phyloP scores from a whole-genome alignment of 2,797 vertebrate species.

The Acrocephalus scirpaceus region DNA sequence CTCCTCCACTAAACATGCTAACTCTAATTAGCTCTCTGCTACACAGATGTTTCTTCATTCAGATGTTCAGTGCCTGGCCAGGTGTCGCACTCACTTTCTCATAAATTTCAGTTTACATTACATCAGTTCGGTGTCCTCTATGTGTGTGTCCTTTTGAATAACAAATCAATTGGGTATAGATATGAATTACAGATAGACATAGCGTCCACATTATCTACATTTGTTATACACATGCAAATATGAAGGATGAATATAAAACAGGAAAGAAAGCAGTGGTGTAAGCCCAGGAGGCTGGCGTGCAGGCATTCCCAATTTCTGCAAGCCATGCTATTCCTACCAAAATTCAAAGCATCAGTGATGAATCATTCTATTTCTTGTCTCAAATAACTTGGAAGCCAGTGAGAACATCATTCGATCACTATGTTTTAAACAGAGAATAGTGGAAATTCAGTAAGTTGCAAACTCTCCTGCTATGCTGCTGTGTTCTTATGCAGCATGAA shows the following conservation, averaged over 20 bases:
- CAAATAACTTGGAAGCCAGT: not conserved
- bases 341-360: not conserved
- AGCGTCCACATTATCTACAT: not conserved
- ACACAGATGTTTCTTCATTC: constrained; percentile 50
- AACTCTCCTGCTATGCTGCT: not conserved
- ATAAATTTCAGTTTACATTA: constrained; percentile 35
- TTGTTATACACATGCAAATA: not conserved
- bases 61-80: constrained; percentile 20
- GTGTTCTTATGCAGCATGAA: not conserved
- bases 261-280: not conserved
- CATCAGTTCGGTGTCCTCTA: not conserved
- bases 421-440: not conserved
- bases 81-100: constrained; percentile 28
- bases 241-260: not conserved
- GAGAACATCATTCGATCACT: not conserved
- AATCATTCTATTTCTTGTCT: not conserved
- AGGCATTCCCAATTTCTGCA: not conserved
- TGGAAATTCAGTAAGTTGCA: not conserved
- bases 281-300: not conserved
- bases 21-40: constrained; percentile 32
- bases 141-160: constrained; percentile 11
- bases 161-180: not conserved
- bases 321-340: not conserved
- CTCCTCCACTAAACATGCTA: constrained; percentile 14
- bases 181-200: not conserved